phyloP scores from a whole-genome alignment of 1,140 invertebrate genomes.

The Thrips palmi region DNA sequence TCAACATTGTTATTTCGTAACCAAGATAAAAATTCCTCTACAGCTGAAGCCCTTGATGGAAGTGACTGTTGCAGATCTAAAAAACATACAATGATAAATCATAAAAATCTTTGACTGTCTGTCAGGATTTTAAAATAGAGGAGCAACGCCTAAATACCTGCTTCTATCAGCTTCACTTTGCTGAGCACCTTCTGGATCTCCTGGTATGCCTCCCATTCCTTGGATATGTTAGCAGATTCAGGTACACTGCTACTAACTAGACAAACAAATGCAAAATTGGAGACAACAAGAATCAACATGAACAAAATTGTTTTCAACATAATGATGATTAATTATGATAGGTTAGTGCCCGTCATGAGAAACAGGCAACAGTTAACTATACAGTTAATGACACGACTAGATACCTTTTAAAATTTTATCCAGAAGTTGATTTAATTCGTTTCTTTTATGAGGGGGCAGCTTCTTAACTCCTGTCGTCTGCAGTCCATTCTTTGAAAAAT shows the following conservation, averaged over 20 bases:
- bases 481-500: too few relatives aligned
- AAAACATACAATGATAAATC: not conserved
- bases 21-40: conserved; percentile 18
- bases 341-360: too few relatives aligned
- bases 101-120: not conserved
- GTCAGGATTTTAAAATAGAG: not conserved
- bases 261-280: conserved; percentile 4
- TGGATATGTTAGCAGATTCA: conserved; percentile 12
- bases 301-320: too few relatives aligned
- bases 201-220: conserved; percentile 28
- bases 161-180: conserved; percentile 27
- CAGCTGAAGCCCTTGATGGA: not conserved
- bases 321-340: too few relatives aligned
- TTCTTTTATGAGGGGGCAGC: conserved; percentile 17
- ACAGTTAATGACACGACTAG: not conserved
- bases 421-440: conserved; percentile 24
- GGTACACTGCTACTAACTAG: conserved; percentile 13
- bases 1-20: conserved; percentile 18
- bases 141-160: conserved; percentile 10
- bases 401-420: conserved; percentile 23
- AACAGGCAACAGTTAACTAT: not conserved
- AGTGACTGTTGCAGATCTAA: not conserved
- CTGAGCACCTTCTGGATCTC: conserved; percentile 26
- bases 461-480: too few relatives aligned
- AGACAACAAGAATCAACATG: not conserved